These are phyloP conservation scores for Scomber japonicus DNA, from an alignment of 2,113 vertebrate genomes.

Conservation along the genomic window DNA sequence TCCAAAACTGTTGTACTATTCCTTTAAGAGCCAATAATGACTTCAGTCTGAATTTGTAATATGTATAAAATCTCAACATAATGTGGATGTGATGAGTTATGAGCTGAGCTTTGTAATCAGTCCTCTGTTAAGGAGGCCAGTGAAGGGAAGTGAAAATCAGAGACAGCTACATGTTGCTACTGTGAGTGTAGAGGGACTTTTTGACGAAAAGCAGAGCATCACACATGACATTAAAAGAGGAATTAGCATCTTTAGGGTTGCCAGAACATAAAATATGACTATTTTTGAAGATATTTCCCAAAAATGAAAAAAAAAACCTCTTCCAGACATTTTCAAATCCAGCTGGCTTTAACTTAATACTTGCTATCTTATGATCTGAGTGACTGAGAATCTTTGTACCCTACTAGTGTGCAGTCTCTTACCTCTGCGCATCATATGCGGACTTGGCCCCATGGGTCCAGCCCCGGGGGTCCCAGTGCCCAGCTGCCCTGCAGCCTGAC, in stretches of 20 bases:
- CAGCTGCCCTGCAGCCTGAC: slow-evolving; percentile 84
- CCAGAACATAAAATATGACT: too few relatives aligned
- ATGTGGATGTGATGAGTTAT: too few relatives aligned
- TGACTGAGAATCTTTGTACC: not conserved
- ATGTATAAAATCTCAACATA: too few relatives aligned
- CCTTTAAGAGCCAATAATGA: not conserved
- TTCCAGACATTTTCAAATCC: not conserved
- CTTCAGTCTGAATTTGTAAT: not conserved
- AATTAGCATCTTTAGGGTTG: not conserved
- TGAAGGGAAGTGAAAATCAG: not conserved
- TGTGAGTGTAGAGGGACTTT: not conserved
- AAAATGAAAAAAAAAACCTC: not conserved
- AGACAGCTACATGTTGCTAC: not conserved
- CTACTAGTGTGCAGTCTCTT: slow-evolving; percentile 21
- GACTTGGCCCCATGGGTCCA: slow-evolving; percentile 90
- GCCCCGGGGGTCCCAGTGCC: slow-evolving; percentile 73
- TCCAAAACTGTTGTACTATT: too few relatives aligned
- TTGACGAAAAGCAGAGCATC: not conserved
- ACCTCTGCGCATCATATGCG: slow-evolving; percentile 92
- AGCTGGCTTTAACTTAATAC: not conserved
- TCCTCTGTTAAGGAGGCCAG: not conserved
- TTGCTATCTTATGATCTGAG: too few relatives aligned
- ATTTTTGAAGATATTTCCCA: not conserved
- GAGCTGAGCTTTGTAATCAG: not conserved
- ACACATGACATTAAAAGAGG: not conserved